Evolutionary conservation across 2,797 vertebrate genomes (phyloP), one percentile per base, ranked within the genome.

Genomic region (Cuniculus paca): DNA sequence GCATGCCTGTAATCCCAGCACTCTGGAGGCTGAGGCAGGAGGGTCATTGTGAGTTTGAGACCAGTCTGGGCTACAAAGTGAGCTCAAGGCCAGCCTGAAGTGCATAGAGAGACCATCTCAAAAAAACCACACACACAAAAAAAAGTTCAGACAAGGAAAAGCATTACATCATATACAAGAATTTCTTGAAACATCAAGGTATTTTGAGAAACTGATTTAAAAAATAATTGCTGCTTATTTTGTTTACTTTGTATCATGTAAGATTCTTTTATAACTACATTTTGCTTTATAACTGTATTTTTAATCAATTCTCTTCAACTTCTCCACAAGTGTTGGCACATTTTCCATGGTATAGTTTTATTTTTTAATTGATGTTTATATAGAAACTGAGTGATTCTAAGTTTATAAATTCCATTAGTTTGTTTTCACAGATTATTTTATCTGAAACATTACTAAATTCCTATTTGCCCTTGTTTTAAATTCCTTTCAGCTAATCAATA

Each of bases 351-450:
- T 95, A 36, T 20, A 65, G 19, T 50, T 83, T 87, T 74, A 52
- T 72, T 89, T 88, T 81, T 86, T 58, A 87, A 87, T 89, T 58
- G 74, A 63, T 19, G 54, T 72, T 94, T 92, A 56, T 82, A 48
- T 50, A 68, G 58, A 96, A 94, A 20, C 22, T 50, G 20, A 88
- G 6, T 93, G 82, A 92, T 19, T 79, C 63, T 54, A 61, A 85
- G 45, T 88, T 72, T 36, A 81, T 90, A 97, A 95, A 84, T 74
- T 54, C 22, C 34, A 94, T n/a, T 87, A 83, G 20, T 63, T 74
- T 96, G 58, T 94, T 82, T 92, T 63, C n/a, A 5, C 13, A 97
- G 56, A 56, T 86, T 83, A 70, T 36, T 48, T 88, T 91, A 77
- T 61, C 36, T 88, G 86, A 85, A 96, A 88, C 24, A 86, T 56